These are phyloP conservation scores for Marasmarcha lunaedactyla DNA, from an alignment of 2,888 invertebrate genomes.

Conservation along the genomic window DNA sequence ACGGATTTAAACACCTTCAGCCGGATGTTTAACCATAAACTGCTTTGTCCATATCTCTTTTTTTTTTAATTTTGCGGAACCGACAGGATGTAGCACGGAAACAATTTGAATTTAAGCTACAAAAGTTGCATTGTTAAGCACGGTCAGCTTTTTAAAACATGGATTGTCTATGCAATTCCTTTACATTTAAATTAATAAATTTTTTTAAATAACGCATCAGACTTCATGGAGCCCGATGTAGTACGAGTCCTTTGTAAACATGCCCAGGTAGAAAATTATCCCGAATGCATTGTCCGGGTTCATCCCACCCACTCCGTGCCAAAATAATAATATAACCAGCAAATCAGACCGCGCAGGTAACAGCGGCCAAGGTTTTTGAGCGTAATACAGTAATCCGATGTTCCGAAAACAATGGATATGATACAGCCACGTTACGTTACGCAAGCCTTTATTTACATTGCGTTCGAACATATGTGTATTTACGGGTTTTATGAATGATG, in stretches of 20 bases:
- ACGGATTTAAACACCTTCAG: constrained; percentile 32
- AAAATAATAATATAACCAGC: constrained; percentile 45
- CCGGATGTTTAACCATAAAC: constrained; percentile 63
- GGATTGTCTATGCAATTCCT: constrained; percentile 38
- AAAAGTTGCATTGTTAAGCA: constrained; percentile 32
- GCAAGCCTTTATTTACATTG: constrained; percentile 28
- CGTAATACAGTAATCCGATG: constrained; percentile 34
- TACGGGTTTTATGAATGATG: constrained; percentile 8
- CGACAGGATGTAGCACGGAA: constrained; percentile 56
- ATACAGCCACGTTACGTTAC: constrained; percentile 32
- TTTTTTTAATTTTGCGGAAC: constrained; percentile 34
- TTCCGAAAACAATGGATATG: constrained; percentile 41
- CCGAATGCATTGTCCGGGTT: constrained; percentile 35
- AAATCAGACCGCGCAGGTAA: constrained; percentile 43
- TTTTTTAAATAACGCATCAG: constrained; percentile 32
- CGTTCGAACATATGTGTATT: constrained; percentile 13
- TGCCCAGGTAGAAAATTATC: constrained; percentile 54
- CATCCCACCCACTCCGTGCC: constrained; percentile 50
- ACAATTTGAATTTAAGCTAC: constrained; percentile 29
- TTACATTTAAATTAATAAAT: constrained; percentile 24
- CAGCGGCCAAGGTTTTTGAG: constrained; percentile 45
- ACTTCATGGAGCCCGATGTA: constrained; percentile 44
- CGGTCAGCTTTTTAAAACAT: constrained; percentile 25
- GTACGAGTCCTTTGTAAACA: constrained; percentile 53
- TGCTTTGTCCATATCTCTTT: constrained; percentile 41